Conservation (phyloP, 2,888 invertebrate species). For the Drosophila mimetica region DNA sequence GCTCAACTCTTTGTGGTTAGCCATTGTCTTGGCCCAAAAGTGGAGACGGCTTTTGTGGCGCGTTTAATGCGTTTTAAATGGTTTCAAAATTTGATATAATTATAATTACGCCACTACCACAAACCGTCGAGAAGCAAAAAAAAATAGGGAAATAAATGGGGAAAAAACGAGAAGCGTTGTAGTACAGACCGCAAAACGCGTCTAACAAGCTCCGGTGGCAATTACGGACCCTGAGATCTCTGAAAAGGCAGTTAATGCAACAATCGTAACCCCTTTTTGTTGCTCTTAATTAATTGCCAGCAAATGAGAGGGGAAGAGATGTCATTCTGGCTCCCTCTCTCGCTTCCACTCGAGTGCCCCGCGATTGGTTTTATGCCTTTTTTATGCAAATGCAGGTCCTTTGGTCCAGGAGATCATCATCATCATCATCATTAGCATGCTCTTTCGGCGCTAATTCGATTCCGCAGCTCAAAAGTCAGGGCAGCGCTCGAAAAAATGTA, state of each 20-base stretch:
- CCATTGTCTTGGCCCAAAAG: conserved; percentile 21
- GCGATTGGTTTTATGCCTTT: conserved; percentile 71
- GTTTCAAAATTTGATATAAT: conserved; percentile 80
- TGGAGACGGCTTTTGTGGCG: conserved; percentile 45
- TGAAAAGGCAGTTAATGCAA: conserved; percentile 31
- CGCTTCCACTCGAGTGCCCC: conserved; percentile 62
- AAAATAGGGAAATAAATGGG: conserved; percentile 31
- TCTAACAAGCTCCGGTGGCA: conserved; percentile 42
- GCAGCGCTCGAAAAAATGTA: not conserved
- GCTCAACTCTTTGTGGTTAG: conserved; percentile 27
- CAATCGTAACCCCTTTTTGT: conserved; percentile 44
- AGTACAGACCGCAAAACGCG: conserved; percentile 30
- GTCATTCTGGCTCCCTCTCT: not conserved
- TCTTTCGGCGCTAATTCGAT: conserved; percentile 25
- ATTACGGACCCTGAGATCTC: conserved; percentile 22
- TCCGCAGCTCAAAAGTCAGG: conserved; percentile 13
- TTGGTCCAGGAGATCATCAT: too few species aligned
- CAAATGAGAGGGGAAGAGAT: conserved; percentile 58
- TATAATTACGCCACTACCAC: conserved; percentile 71
- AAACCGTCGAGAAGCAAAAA: not conserved
- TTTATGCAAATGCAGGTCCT: conserved; percentile 67
- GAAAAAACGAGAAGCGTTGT: conserved; percentile 26
- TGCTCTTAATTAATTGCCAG: conserved; percentile 70
- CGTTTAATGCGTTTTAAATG: conserved; percentile 81
- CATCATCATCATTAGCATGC: conserved; percentile 51